Percentiles rank a stretch among this genome's conserved stretches.
Evolutionary conservation across 1,140 invertebrate genomes (phyloP).

Genomic region (Pogonomyrmex californicus): DNA sequence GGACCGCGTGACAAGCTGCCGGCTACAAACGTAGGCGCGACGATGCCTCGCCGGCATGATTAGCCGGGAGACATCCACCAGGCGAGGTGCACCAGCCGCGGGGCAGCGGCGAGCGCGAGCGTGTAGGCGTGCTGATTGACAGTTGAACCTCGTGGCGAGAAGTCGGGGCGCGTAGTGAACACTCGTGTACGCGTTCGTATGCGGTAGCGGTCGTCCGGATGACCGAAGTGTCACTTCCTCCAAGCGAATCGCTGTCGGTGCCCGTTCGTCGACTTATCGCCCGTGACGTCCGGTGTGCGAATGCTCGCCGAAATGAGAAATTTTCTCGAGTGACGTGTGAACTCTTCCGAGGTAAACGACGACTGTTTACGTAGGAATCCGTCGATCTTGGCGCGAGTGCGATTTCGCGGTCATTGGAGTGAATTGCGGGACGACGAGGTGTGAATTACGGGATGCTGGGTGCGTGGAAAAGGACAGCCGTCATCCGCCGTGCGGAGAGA

Average conservation of each 20-base stretch:
- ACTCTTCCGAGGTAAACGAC: constrained; percentile 37
- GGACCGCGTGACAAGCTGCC: background rate
- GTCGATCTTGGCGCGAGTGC: background rate
- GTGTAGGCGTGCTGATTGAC: constrained; percentile 49
- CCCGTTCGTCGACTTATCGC: constrained; percentile 41
- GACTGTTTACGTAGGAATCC: background rate
- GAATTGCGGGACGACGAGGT: background rate
- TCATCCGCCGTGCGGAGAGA: background rate
- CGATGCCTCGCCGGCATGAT: constrained; percentile 47
- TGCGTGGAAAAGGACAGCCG: background rate
- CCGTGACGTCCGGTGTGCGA: constrained; percentile 26
- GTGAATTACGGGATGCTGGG: constrained; percentile 15
- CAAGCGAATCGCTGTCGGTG: constrained; percentile 78
- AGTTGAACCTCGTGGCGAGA: constrained; percentile 62
- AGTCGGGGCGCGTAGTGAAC: constrained; percentile 50
- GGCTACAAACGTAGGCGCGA: constrained; percentile 8
- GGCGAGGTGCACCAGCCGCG: background rate
- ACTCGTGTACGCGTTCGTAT: constrained; percentile 60
- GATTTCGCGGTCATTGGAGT: constrained; percentile 10
- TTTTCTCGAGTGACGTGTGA: background rate
- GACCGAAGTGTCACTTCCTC: constrained; percentile 77
- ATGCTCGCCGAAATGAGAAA: background rate
- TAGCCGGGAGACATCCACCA: constrained; percentile 46
- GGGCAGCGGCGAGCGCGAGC: constrained; percentile 8
- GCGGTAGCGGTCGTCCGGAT: constrained; percentile 67